Base-by-base conservation (phyloP, 2,888 invertebrate species). In the Chymomyza procnemis region DNA sequence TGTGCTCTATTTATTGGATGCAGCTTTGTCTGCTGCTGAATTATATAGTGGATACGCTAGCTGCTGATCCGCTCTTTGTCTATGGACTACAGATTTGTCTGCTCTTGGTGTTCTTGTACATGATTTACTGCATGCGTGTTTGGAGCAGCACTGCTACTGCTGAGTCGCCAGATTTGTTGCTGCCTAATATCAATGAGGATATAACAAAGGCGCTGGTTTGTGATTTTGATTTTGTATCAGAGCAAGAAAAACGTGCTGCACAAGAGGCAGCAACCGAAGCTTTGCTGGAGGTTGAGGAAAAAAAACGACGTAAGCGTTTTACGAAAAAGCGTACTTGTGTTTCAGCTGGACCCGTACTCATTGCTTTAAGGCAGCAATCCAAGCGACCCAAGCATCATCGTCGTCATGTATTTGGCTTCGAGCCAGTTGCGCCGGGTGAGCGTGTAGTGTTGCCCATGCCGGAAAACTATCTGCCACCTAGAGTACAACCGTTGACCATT, bases 301-400 rank as follows among this genome's bases (percentile, higher is more conserved):
- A 87, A 66, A 84, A 82, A 55, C 85, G 90, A 1, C 88, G 86
- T 68, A 90, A 88, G 67, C 77, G 80, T 12, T 78, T 89, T 6
- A 79, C 86, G 26, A 88, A 89, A 64, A 90, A 88, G 61, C 86
- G 91, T 14, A 90, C 88, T 71, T 91, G 90, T 69, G 79, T 89
- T 54, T 90, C 90, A 6, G 91, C 91, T 18, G 91, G 90, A 46
- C 91, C 91, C 14, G 79, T 91, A 22, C 80, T 91, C 50, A 79
- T 90, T 34, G 82, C 85, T 3, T 58, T 86, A 16, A 85, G 79
- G 6, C 85, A 77, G 0, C 80, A 87, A 67, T 81, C 73, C 3
- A 67, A 71, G 61, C 75, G 76, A 0, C 74, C 65, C 61, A 85
- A 73, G 47, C 62, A 30, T 34, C 54, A 58, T 67, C 34, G 68